Conservation (phyloP, 1,140 invertebrate species). For the Heliconius hewitsoni region DNA sequence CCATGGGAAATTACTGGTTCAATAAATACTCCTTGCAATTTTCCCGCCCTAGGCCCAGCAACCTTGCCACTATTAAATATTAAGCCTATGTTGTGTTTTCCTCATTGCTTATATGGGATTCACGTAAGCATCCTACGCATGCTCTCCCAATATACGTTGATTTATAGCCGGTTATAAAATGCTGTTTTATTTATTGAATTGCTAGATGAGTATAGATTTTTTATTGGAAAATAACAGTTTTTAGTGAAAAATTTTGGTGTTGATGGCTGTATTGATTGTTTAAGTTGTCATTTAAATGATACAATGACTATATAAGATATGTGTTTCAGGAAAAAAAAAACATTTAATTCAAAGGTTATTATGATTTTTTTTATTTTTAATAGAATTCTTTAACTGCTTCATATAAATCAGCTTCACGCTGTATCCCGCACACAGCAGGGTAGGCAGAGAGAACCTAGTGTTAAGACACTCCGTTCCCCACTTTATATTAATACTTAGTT, state of each 20-base stretch:
- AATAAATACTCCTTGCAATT: not conserved
- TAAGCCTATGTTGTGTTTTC: conserved; percentile 62
- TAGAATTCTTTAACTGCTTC: no score
- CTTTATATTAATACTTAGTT: no score
- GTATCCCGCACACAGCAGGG: no score
- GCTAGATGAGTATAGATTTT: not conserved
- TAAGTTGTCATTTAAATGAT: not conserved
- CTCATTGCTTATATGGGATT: conserved; percentile 43
- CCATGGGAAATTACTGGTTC: not conserved
- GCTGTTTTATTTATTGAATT: conserved; percentile 15
- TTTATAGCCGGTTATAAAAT: conserved; percentile 20
- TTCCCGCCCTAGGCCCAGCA: not conserved
- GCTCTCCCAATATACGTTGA: conserved; percentile 10
- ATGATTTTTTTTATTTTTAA: no score
- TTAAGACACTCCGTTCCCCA: no score
- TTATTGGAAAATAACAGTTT: not conserved
- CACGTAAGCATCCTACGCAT: conserved; percentile 22
- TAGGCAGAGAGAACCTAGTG: no score
- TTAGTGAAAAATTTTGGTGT: not conserved
- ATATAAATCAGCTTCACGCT: no score
- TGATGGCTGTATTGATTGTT: not conserved
- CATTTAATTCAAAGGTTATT: no score
- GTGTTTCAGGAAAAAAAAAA: no score
- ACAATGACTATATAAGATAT: no score
- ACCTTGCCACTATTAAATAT: conserved; percentile 50